Evolutionary conservation across 2,113 vertebrate species (phyloP), one percentile per base, ranked within the genome.

Genomic region (Microcebus lehilahytsara): DNA sequence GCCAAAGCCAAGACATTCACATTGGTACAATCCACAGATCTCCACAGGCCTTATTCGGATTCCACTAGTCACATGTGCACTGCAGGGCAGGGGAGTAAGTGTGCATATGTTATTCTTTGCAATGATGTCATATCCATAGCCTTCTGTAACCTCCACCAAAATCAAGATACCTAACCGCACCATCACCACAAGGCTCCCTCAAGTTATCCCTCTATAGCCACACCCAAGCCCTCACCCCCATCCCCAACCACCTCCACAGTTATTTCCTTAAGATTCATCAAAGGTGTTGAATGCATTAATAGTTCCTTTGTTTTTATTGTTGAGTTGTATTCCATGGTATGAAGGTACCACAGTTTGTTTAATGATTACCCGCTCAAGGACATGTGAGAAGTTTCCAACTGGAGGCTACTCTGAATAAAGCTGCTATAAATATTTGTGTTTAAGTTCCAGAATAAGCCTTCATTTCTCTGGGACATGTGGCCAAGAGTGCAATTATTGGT

Each of bases 61-160:
- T 37, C 53, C 34, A 53, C 46, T 49, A 62, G 49, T 13, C 16
- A 19, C 17, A 40, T 16, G 1, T 16, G 11, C 9, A 34, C 30
- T 74, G 1, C 6, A 1, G 32, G 34, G 23, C 17, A 19, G 2
- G 4, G 32, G 9, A n/a, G 6, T 2, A 58, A 8, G 56, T 58
- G 14, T 30, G 5, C 12, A 20, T 30, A 6, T n/a, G 49, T 46
- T 16, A 27, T 25, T 71, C 16, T 75, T 25, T 53, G 22, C 7
- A 75, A 53, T 22, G 17, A 46, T 32, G 30, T 42, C n/a, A 30
- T 6, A 23, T 32, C 46, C 42, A 22, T 78, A 51, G 37, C 40
- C 27, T 93, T 25, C 10, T 19, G 17, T 90, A 37, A 56, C 17
- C 58, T 3, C 8, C 23, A 40, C 60, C 4, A 11, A 0, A 2